Percentiles rank a stretch among this genome's conserved stretches.
phyloP scores from a whole-genome alignment of 1,140 invertebrate species.

The Zaprionus vittiger region DNA sequence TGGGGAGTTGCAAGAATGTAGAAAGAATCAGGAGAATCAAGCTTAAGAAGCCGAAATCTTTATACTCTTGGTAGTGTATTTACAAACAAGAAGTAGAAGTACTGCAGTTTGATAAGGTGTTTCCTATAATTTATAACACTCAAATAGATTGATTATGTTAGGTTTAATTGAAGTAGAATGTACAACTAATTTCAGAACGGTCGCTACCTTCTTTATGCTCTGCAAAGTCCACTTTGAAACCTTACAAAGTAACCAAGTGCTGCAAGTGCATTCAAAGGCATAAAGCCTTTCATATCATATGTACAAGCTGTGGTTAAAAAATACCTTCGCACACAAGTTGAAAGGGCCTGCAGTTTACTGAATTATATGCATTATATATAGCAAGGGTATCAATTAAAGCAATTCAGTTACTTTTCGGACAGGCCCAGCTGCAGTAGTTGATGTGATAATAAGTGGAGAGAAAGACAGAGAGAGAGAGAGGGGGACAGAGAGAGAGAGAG shows the following conservation, averaged over 20 bases:
- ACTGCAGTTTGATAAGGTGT: no score
- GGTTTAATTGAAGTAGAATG: background rate
- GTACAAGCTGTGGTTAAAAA: background rate
- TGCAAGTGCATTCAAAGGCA: background rate
- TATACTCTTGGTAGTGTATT: background rate
- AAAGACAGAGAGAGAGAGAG: background rate
- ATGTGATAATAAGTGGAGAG: conserved; percentile 25
- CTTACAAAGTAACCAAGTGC: background rate
- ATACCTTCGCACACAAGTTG: background rate
- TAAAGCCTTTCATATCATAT: conserved; percentile 1
- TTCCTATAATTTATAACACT: background rate
- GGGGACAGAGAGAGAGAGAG: background rate
- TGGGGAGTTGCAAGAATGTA: background rate
- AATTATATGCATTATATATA: conserved; percentile 1
- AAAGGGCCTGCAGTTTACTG: conserved; percentile 2
- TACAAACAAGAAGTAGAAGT: no score
- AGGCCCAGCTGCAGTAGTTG: conserved; percentile 22
- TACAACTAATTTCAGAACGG: background rate
- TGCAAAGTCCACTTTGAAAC: background rate
- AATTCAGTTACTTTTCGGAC: background rate
- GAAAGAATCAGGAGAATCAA: background rate
- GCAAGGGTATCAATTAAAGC: conserved; percentile 26
- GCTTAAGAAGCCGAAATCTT: background rate
- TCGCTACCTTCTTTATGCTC: background rate
- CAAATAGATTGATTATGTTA: background rate